Conservation (phyloP, 2,113 vertebrate genomes). For the Xiphias gladius region DNA sequence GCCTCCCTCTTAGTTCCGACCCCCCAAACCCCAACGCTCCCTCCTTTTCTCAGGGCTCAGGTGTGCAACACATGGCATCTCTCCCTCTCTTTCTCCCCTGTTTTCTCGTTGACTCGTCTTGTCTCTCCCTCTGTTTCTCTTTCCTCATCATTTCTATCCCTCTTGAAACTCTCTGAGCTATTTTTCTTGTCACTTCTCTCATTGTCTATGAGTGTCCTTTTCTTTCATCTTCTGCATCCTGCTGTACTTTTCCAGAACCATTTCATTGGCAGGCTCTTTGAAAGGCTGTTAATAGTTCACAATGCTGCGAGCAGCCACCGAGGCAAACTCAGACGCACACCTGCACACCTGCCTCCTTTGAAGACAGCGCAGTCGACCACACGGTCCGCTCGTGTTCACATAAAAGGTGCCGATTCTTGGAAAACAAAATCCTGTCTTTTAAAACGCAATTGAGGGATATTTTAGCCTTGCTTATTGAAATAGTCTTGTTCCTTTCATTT, state of each 20-base stretch:
- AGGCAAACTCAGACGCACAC: not conserved
- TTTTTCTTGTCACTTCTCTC: not conserved
- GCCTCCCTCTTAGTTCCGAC: conserved; percentile 11
- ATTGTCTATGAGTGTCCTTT: not conserved
- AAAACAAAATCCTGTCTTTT: conserved; percentile 39
- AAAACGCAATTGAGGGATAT: conserved; percentile 11
- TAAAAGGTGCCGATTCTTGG: conserved; percentile 23
- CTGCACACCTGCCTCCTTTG: conserved; percentile 1
- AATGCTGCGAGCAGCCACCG: not conserved
- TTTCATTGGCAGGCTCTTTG: not conserved
- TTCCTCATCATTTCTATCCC: not conserved
- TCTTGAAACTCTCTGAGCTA: not conserved
- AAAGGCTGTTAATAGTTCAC: conserved; percentile 18
- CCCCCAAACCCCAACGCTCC: conserved; percentile 15
- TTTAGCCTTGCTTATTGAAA: conserved; percentile 46
- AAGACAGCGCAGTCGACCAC: conserved; percentile 29
- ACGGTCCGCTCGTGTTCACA: conserved; percentile 44
- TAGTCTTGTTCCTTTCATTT: conserved; percentile 37
- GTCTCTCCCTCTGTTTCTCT: not conserved
- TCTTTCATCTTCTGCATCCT: conserved; percentile 2
- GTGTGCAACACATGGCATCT: conserved; percentile 73
- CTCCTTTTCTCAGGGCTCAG: conserved; percentile 69
- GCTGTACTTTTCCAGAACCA: conserved; percentile 3
- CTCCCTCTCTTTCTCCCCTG: conserved; percentile 38
- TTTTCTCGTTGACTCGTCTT: conserved; percentile 31